Evolutionary conservation across 1,140 invertebrate species (phyloP).

Genomic region (Charaxes varanes): DNA sequence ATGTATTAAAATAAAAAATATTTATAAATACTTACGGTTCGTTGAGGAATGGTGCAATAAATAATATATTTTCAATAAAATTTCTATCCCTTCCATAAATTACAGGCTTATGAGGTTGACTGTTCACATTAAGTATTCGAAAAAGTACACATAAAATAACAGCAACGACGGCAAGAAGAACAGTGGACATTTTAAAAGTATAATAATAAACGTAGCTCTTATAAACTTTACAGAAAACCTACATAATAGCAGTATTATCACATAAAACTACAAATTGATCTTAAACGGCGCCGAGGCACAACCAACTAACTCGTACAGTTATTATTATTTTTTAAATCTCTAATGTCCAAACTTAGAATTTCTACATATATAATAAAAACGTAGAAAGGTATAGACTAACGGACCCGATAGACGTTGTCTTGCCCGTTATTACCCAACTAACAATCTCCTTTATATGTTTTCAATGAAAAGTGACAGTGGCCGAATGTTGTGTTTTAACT

Average conservation of each 20-base stretch:
- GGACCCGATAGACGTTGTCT: no score
- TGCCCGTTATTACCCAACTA: no score
- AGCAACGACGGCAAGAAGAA: conserved; percentile 82
- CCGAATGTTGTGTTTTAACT: no score
- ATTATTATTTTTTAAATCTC: no score
- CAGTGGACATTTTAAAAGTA: conserved; percentile 80
- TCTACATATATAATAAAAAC: no score
- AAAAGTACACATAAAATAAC: conserved; percentile 87
- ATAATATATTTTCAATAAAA: conserved; percentile 84
- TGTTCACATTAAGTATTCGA: conserved; percentile 88
- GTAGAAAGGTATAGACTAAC: no score
- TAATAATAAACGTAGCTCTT: conserved; percentile 10
- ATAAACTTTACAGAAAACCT: conserved; percentile 13
- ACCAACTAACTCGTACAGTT: no score
- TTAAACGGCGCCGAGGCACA: no score
- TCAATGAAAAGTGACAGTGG: no score
- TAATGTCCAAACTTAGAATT: no score
- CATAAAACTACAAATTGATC: no score
- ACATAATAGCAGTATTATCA: conserved; percentile 21
- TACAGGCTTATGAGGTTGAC: conserved; percentile 82
- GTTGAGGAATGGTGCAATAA: conserved; percentile 83
- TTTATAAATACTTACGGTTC: conserved; percentile 83
- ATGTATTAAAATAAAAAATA: background rate
- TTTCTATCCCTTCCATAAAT: conserved; percentile 83
- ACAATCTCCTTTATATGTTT: no score